A percentile compares a stretch with the other conserved stretches of the same genome.
These are phyloP conservation scores for Lathronympha strigana DNA, from an alignment of 2,888 invertebrate species.

Conservation along the genomic window DNA sequence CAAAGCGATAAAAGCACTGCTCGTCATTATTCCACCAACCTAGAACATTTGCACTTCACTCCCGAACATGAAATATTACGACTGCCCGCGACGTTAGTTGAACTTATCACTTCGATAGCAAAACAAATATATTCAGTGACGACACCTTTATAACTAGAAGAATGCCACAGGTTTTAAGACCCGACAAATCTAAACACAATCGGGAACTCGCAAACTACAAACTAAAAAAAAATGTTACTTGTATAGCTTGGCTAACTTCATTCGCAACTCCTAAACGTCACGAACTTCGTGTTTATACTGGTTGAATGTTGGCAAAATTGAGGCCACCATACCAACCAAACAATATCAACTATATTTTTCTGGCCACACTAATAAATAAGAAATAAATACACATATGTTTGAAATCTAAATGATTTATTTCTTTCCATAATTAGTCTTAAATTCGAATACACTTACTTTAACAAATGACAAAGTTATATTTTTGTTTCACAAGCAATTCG, in stretches of 20 bases:
- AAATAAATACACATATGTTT: too few species aligned
- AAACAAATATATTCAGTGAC: slow-evolving; percentile 47
- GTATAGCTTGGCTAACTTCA: slow-evolving; percentile 37
- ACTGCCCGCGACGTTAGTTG: slow-evolving; percentile 42
- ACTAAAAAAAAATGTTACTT: slow-evolving; percentile 43
- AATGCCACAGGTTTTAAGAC: slow-evolving; percentile 50
- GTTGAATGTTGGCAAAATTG: slow-evolving; percentile 26
- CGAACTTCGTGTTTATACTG: slow-evolving; percentile 31
- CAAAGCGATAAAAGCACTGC: slow-evolving; percentile 76
- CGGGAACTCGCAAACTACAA: slow-evolving; percentile 38
- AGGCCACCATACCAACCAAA: slow-evolving; percentile 13
- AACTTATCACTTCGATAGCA: slow-evolving; percentile 48
- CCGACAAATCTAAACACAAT: slow-evolving; percentile 55
- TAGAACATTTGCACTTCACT: slow-evolving; percentile 74
- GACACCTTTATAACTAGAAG: slow-evolving; percentile 47
- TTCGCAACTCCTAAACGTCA: slow-evolving; percentile 19
- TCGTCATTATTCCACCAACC: slow-evolving; percentile 73
- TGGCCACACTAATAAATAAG: background rate
- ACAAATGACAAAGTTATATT: too few species aligned
- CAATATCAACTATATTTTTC: background rate
- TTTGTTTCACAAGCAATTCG: background rate
- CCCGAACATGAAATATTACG: slow-evolving; percentile 63
- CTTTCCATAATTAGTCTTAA: too few species aligned
- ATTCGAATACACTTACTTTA: background rate
- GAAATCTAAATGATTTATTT: too few species aligned